Evolutionary conservation across 2,797 vertebrate genomes (phyloP).

Genomic region (Takifugu rubripes): DNA sequence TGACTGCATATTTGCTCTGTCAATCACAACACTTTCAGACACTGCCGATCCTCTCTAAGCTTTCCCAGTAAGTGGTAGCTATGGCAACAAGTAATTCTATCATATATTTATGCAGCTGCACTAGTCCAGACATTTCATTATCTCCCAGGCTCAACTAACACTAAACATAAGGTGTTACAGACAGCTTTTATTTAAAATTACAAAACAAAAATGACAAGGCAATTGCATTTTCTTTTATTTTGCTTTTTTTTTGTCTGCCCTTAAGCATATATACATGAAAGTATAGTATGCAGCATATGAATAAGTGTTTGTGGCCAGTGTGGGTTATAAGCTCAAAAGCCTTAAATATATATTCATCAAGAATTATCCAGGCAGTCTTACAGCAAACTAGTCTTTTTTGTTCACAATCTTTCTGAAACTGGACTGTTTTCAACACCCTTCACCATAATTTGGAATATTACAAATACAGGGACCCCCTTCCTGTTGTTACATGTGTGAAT

Average conservation of each 20-base stretch:
- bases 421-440: no score
- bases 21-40: conserved; percentile 45
- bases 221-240: conserved; percentile 18
- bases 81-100: conserved; percentile 73
- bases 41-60: conserved; percentile 43
- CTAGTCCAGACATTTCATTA: conserved; percentile 52
- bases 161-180: conserved; percentile 3
- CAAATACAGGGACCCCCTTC: no score
- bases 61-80: conserved; percentile 66
- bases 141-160: conserved; percentile 36
- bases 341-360: no score
- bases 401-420: no score
- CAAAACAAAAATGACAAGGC: conserved; percentile 30
- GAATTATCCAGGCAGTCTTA: no score
- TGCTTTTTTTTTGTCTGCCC: background rate
- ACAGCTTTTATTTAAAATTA: conserved; percentile 24
- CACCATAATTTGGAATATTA: no score
- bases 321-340: no score
- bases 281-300: no score
- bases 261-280: background rate
- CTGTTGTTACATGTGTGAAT: no score
- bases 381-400: no score
- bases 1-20: conserved; percentile 30
- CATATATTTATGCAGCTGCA: conserved; percentile 55
- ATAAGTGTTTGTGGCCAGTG: no score